Base-by-base conservation (phyloP, 2,797 vertebrate species). In the Paedocypris micromegethes region DNA sequence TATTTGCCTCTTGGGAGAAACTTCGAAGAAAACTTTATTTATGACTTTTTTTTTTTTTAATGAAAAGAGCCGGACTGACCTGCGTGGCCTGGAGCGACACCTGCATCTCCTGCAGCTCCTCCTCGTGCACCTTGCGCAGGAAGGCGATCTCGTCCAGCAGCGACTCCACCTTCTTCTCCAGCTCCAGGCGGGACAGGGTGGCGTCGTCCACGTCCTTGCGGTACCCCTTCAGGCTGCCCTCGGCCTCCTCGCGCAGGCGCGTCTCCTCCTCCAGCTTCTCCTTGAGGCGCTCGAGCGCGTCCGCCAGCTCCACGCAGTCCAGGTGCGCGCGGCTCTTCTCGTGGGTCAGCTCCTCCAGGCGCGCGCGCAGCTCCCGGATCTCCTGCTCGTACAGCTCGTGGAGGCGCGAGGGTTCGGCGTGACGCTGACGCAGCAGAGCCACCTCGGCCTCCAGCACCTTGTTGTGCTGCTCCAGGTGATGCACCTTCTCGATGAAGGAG, bases 81-180 rank as follows among this genome's bases (percentile, higher is more conserved):
- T 91, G 89, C 2, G 85, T 68, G 75, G 86, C 83, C 80, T 90
- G 90, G 72, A 91, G 76, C 5, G 89, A 88, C 37, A 83, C 55
- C 81, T 90, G 90, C 77, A 92, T 58, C 78, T 92, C 91, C 72
- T 83, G 88, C 81, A 91, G 81, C 83, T 93, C 92, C 80, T 93
- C 89, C 66, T 91, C 89, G n/a, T 92, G 91, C 59, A 92, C 86
- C 77, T 89, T 91, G 74, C 91, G 85, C 68, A 91, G 86, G 86
- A 92, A 93, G 64, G 90, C 84, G 73, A 92, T 86, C 85, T 92
- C 92, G 50, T 91, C 91, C 82, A 90, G 86, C 77, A 92, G 88
- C 1, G 85, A 83, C 82, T 92, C 91, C 3, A 91, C 90, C 77
- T 90, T 91, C 86, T 90, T 90, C 86, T 92, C 90, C 74, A 93